A percentile compares a stretch with the other conserved stretches of the same genome.
phyloP scores from a whole-genome alignment of 1,140 invertebrate genomes.

The Teleogryllus occipitalis region DNA sequence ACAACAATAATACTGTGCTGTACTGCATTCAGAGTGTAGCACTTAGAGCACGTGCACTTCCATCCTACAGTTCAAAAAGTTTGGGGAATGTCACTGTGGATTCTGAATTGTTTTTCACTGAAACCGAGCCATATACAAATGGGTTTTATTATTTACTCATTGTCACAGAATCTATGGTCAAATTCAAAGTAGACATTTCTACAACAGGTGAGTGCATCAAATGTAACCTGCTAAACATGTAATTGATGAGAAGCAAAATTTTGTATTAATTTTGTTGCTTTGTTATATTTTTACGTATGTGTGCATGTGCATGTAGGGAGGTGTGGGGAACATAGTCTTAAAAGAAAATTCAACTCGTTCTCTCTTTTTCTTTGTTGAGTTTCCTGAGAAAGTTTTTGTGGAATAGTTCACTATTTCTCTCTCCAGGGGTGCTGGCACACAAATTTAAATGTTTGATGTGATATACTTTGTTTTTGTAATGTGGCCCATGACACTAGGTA shows the following conservation, averaged over 20 bases:
- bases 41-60: slow-evolving; percentile 37
- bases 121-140: slow-evolving; percentile 42
- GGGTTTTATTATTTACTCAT: slow-evolving; percentile 47
- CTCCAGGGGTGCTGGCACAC: too few relatives aligned
- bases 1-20: slow-evolving; percentile 24
- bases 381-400: too few relatives aligned
- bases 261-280: not conserved
- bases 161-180: slow-evolving; percentile 38
- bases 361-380: too few relatives aligned
- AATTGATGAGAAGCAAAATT: too few relatives aligned
- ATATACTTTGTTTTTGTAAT: too few relatives aligned
- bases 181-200: slow-evolving; percentile 38
- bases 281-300: not conserved
- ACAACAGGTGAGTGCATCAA: slow-evolving; percentile 34
- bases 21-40: slow-evolving; percentile 38
- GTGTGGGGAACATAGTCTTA: too few relatives aligned
- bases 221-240: not conserved
- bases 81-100: slow-evolving; percentile 34
- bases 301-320: not conserved
- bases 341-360: too few relatives aligned
- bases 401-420: too few relatives aligned
- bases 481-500: too few relatives aligned
- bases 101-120: slow-evolving; percentile 35
- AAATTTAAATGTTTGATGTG: too few relatives aligned
- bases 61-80: slow-evolving; percentile 34